Base-by-base conservation (phyloP, 2,113 vertebrate species). In the Bujurquina vittata region DNA sequence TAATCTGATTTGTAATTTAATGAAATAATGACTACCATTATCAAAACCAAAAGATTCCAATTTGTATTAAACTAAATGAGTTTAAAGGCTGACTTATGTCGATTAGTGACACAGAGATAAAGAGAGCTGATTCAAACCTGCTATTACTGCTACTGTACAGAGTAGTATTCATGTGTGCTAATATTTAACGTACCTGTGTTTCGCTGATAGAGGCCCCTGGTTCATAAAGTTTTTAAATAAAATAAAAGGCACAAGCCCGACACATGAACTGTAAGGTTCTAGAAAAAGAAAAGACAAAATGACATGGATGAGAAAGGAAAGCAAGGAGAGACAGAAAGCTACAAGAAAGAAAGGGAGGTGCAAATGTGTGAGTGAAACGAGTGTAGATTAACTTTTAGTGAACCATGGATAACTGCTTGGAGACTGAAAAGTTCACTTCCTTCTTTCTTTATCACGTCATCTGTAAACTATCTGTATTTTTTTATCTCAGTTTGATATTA, bases 401-500 rank as follows among this genome's bases (percentile, higher is more conserved):
- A 12, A 58, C 14, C 22, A 65, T 82, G 33, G n/a, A 8, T 73
- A 61, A 76, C 14, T 49, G 46, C 52, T 31, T 33, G 31, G 56
- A 17, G 52, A 75, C 75, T 79, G 60, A 5, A 60, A 23, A 79
- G 46, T 9, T 60, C 94, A 29, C 88, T 93, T 37, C 94, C 94
- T 60, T 96, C 95, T 0, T 95, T 88, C 93, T 95, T 96, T 94
- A 90, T 40, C 3, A 9, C 14, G 8, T 37, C 33, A 57, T 43
- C 11, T 56, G 3, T 58, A 14, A 40, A 26, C n/a, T 26, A n/a
- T 10, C 29, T 73, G 18, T 55, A 4, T 22, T 49, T 37, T 10
- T 9, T 10, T 37, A 8, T 35, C 35, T 35, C 35, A 35, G 35
- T 37, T 37, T 37, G 35, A 37, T 37, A 37, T 37, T 49, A 49